Evolutionary conservation across 2,888 invertebrate genomes (phyloP).

Genomic region (Syritta pipiens): DNA sequence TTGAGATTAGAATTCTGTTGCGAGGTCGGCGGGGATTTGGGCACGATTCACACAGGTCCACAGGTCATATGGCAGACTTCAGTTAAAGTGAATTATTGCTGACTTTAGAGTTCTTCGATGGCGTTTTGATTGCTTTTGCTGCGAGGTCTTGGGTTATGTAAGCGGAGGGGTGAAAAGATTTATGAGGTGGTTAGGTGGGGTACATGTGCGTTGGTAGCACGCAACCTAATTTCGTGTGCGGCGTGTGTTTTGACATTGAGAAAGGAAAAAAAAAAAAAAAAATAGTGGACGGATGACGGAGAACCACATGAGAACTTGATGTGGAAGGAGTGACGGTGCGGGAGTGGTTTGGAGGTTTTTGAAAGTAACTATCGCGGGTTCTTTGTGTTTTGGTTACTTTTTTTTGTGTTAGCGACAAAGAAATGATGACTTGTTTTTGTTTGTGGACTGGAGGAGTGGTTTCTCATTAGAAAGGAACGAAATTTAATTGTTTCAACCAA

Average conservation of each 20-base stretch:
- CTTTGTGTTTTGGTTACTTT: no score
- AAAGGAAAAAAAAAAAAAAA: neutral
- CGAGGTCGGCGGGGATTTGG: slow-evolving; percentile 8
- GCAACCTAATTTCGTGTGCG: slow-evolving; percentile 23
- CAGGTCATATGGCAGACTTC: slow-evolving; percentile 27
- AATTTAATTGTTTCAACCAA: no score
- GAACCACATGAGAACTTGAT: no score
- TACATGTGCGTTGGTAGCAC: slow-evolving; percentile 18
- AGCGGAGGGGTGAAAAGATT: slow-evolving; percentile 23
- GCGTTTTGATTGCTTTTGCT: neutral
- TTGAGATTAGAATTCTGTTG: slow-evolving; percentile 5
- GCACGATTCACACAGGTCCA: slow-evolving; percentile 21
- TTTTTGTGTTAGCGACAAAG: no score
- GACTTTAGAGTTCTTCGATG: slow-evolving; percentile 24
- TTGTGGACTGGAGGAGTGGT: no score
- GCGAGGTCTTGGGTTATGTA: slow-evolving; percentile 9
- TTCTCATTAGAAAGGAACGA: no score
- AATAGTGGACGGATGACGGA: neutral
- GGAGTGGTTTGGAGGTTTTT: no score
- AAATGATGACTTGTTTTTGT: no score
- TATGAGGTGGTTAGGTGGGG: slow-evolving; percentile 8
- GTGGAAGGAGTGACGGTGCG: neutral
- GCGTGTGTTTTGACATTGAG: neutral
- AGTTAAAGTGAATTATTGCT: slow-evolving; percentile 31
- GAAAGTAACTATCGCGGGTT: no score